Base-by-base conservation (phyloP, 2,797 vertebrate species). In the Chiloscyllium punctatum region DNA sequence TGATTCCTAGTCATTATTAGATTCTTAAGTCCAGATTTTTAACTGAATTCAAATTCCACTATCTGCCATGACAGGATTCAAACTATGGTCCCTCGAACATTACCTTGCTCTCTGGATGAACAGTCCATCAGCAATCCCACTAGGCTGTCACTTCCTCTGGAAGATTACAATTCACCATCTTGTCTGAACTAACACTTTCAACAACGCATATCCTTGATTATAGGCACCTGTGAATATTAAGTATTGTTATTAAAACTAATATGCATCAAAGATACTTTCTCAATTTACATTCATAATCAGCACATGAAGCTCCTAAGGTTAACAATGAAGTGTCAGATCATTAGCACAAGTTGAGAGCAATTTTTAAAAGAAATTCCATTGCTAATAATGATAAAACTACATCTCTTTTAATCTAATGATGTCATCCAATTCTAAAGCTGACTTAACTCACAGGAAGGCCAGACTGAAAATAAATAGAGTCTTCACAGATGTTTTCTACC, bases 331-430 rank as follows among this genome's bases (percentile, higher is more conserved):
- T 57, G 2, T 30, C 71, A 74, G 94, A 33, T 95, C 71, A 72
- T 74, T 74, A 51, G 27, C 48, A 53, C 25, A 77, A 95, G 48
- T 77, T 95, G 71, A 95, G 71, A 94, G 18, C 13, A 30, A 11
- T 4, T 71, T 25, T 72, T 68, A 21, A 53, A n/a, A 95, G 11
- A 48, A 48, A 48, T 48, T 74, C 69, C 51, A n/a, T 77, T 95
- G 48, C 94, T 74, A 77, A 74, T 95, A 27, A 77, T 77, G 6
- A 53, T 77, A 95, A 77, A 53, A 15, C 69, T 57, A 18, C 18
- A 51, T 77, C 94, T 95, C 94, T 74, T 94, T 72, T 72, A 30
- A 71, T 94, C 71, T 74, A 94, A 74, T 91, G 13, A 25, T 72
- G 5, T 48, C 25, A 72, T 51, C 42, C 30, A 69, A 94, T 71